A percentile compares a stretch with the other conserved stretches of the same genome.
phyloP scores from a whole-genome alignment of 2,888 invertebrate species.

The Trissoscelio sp. region DNA sequence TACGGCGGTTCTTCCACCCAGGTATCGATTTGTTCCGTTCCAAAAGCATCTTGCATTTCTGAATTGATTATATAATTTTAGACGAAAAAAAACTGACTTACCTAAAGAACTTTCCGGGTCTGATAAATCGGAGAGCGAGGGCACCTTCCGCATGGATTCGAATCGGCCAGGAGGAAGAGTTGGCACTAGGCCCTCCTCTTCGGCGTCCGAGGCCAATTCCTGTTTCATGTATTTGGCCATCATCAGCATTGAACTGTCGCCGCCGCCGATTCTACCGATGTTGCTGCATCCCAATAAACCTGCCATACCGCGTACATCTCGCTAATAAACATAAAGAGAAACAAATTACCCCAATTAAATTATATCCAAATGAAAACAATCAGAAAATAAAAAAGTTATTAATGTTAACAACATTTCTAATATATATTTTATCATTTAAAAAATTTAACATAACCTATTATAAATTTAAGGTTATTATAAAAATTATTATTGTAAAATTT shows the following conservation, averaged over 20 bases:
- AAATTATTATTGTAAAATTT: no score
- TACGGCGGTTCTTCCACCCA: no score
- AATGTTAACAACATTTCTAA: no score
- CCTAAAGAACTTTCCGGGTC: conserved; percentile 95
- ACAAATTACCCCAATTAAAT: no score
- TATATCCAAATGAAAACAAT: no score
- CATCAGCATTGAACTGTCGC: conserved; percentile 80
- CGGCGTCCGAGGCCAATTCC: conserved; percentile 85
- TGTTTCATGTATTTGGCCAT: conserved; percentile 85
- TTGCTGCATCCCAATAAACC: conserved; percentile 73
- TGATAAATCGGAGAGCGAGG: conserved; percentile 94
- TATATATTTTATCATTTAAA: no score
- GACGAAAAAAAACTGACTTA: conserved; percentile 85
- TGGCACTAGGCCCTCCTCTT: conserved; percentile 87
- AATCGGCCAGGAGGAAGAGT: conserved; percentile 84
- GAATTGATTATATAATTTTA: no score
- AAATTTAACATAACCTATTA: no score
- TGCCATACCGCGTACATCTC: conserved; percentile 50
- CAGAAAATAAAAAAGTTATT: no score
- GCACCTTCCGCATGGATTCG: conserved; percentile 93
- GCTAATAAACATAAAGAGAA: conserved; percentile 43
- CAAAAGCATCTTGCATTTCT: no score
- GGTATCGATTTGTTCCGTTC: no score
- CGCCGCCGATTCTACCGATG: conserved; percentile 74
- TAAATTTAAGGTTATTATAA: no score